phyloP scores from a whole-genome alignment of 1,140 invertebrate species.

The Chionoecetes opilio region DNA sequence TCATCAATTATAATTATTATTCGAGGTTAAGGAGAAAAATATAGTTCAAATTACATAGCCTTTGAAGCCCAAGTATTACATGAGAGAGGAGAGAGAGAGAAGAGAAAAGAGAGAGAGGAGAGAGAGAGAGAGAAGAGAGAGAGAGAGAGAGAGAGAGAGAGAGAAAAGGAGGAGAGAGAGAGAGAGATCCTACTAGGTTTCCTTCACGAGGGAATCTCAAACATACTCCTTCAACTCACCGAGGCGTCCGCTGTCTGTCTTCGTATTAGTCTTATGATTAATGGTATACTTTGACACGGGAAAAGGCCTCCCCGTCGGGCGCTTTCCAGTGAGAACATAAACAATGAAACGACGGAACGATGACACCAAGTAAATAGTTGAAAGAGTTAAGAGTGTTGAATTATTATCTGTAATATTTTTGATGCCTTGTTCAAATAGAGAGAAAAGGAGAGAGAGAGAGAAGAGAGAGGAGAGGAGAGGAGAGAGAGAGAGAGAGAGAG shows the following conservation, averaged over 20 bases:
- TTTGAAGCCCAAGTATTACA: no score
- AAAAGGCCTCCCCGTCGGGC: neutral
- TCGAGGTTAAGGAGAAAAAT: no score
- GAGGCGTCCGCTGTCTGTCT: neutral
- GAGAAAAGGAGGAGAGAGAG: conserved; percentile 6
- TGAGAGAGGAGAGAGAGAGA: no score
- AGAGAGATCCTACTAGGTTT: neutral
- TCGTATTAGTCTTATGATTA: neutral
- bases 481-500: no score
- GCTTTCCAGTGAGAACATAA: neutral
- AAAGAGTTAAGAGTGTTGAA: neutral
- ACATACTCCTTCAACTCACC: neutral
- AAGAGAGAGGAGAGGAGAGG: no score
- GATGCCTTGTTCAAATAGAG: no score
- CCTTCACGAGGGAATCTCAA: neutral
- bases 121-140: neutral
- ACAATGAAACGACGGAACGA: neutral
- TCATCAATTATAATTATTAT: no score
- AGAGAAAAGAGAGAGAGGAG: no score
- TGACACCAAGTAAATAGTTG: neutral
- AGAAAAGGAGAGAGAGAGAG: no score
- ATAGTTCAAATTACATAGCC: no score
- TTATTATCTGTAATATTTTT: conserved; percentile 9
- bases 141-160: neutral
- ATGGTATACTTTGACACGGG: neutral